Evolutionary conservation across 1,140 invertebrate species (phyloP), one percentile per base, ranked within the genome.

Genomic region (Cylas formicarius): DNA sequence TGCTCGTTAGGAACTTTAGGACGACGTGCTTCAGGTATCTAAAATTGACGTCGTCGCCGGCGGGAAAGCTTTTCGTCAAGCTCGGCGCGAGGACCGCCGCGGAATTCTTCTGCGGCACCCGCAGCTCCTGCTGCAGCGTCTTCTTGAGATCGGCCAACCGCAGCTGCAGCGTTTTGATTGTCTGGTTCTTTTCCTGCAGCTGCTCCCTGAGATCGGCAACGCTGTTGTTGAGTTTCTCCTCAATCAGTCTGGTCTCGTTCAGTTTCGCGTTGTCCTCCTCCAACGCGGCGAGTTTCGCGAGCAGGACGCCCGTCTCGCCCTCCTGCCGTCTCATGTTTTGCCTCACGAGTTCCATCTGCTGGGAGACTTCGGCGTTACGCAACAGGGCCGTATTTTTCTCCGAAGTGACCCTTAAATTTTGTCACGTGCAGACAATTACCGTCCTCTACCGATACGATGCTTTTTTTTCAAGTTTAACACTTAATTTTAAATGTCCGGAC

Each of bases 21-120:
- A 95, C 78, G 44, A 94, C 90, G 67, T 94, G 89, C 62, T 92
- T 93, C 36, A 94, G 71, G 68, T 94, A 93, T 61, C 85, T 81
- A 57, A 84, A 80, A 67, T 88, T 90, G 26, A 90, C 80, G 54
- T 88, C 84, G 3, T 82, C 76, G 29, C 82, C 80, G 53, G 65
- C 71, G 53, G 62, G 63, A 48, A 57, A 59, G 47, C 75, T 74
- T 53, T 73, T 71, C 4, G 75, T 75, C 22, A 70, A 72, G 55
- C 68, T 74, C 4, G 72, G 72, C 32, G 62, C 70, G 6, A 74
- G 58, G 51, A 75, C 67, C 6, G 73, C 71, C 14, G 57, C 56
- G 11, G 55, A 23, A 6, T 31, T 31, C 56, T 57, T 57, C 19
- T 48, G 45, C 9, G 57, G 53, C 24, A 77, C 72, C 56, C 81